Percentiles rank a stretch among this genome's conserved stretches.
phyloP scores from a whole-genome alignment of 2,113 vertebrate genomes.

The Potamarius usumacintae region DNA sequence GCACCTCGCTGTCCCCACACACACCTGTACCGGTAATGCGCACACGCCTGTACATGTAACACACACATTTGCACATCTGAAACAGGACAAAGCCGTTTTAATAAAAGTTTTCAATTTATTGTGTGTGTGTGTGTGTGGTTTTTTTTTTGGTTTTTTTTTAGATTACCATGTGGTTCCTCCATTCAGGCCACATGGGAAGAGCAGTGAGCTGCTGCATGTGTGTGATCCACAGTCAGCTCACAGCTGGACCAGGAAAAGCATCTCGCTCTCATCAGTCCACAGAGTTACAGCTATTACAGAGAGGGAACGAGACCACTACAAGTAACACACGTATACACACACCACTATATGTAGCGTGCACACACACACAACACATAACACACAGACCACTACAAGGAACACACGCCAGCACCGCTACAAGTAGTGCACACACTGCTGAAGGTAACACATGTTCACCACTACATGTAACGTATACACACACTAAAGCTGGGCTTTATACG shows the following conservation, averaged over 20 bases:
- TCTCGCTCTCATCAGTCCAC: constrained; percentile 69
- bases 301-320: constrained; percentile 78
- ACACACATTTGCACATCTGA: not conserved
- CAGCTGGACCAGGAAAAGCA: constrained; percentile 76
- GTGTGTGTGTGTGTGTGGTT: not conserved
- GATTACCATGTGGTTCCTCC: constrained; percentile 80
- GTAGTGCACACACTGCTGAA: too few species aligned
- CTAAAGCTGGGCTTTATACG: not conserved
- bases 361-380: constrained; percentile 50
- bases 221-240: constrained; percentile 64
- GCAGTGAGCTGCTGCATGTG: constrained; percentile 77
- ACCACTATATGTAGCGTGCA: not conserved
- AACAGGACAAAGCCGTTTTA: not conserved
- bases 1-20: constrained; percentile 78
- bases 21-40: constrained; percentile 68
- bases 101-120: not conserved
- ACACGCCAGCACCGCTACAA: not conserved
- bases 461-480: too few species aligned
- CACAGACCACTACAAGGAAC: not conserved
- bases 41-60: not conserved
- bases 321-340: constrained; percentile 63
- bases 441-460: too few species aligned
- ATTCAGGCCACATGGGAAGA: constrained; percentile 78
- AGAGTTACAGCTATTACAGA: constrained; percentile 53
- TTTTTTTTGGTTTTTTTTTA: constrained; percentile 55